Evolutionary conservation across 2,888 invertebrate genomes (phyloP), one percentile per base, ranked within the genome.

Genomic region (Tetropium fuscum): DNA sequence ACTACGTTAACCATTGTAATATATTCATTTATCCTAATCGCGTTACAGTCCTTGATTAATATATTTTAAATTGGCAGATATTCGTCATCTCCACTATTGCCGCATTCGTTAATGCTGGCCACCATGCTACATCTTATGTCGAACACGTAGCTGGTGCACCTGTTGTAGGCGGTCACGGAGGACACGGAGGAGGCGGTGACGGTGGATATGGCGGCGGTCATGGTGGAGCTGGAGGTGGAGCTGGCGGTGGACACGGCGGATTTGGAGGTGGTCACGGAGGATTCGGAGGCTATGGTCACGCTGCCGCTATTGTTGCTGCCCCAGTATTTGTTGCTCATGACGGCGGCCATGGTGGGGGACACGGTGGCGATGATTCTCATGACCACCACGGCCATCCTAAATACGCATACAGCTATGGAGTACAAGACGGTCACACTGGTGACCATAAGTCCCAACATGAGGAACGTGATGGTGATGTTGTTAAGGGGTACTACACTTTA

Each of bases 341-440:
- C n/a, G n/a, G n/a, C n/a, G n/a, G n/a, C n/a, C n/a, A n/a, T n/a
- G n/a, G n/a, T n/a, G n/a, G n/a, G n/a, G n/a, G 41, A 19, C 32
- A 54, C 20, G 34, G 44, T 22, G 36, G 40, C 20, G 25, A 58
- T n/a, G 20, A 55, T 15, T 13, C 10, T 8, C 48, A 55, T 6
- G 62, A 61, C 38, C 64, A 66, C 10, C 87, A 88, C 71, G 88
- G 89, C 32, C 85, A 86, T 73, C 34, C 34, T 5, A 34, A 34
- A 15, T 87, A 87, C 73, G 81, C 85, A 85, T 70, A 60, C 49
- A 54, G 63, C 70, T 86, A 87, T 64, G 86, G 86, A 19, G 86
- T 87, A 25, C 83, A 85, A 53, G 86, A 86, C 74, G 85, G 85
- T 71, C 85, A 86, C 74, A 86, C 84, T 3, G 87, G 87, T 7